These are phyloP conservation scores for Columba livia DNA, from an alignment of 2,113 vertebrate species.

Conservation along the genomic window DNA sequence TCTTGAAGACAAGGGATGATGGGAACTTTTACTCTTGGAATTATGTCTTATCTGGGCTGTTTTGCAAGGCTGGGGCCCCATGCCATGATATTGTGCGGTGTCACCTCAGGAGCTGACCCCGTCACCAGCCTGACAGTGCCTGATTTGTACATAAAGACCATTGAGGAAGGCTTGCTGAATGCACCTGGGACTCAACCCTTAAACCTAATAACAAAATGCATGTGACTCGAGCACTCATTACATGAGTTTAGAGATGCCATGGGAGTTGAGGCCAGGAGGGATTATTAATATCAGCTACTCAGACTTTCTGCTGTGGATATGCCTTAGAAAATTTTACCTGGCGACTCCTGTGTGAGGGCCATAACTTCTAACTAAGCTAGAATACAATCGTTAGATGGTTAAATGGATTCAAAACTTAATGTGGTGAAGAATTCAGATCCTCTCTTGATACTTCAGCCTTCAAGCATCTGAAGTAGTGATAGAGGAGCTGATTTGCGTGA, in stretches of 20 bases:
- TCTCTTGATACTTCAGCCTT: neutral
- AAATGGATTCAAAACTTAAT: neutral
- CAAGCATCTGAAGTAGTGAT: neutral
- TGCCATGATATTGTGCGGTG: neutral
- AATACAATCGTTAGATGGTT: neutral
- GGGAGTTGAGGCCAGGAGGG: neutral
- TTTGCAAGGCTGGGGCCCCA: neutral
- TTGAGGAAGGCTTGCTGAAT: neutral
- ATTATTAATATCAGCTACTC: neutral
- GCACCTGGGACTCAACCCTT: neutral
- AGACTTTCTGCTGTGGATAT: neutral
- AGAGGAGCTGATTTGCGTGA: neutral
- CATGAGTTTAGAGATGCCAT: neutral
- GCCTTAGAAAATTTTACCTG: neutral
- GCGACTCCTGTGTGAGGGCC: neutral
- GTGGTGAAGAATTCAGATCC: neutral
- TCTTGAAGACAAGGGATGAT: neutral
- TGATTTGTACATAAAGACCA: neutral
- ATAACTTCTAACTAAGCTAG: neutral
- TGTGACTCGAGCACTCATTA: accelerated
- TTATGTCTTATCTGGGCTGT: accelerated
- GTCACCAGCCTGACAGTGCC: neutral
- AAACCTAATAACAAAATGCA: neutral
- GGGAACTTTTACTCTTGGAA: neutral
- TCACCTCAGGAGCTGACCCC: neutral